phyloP scores from a whole-genome alignment of 2,113 vertebrate species.

The Sapayoa aenigma region DNA sequence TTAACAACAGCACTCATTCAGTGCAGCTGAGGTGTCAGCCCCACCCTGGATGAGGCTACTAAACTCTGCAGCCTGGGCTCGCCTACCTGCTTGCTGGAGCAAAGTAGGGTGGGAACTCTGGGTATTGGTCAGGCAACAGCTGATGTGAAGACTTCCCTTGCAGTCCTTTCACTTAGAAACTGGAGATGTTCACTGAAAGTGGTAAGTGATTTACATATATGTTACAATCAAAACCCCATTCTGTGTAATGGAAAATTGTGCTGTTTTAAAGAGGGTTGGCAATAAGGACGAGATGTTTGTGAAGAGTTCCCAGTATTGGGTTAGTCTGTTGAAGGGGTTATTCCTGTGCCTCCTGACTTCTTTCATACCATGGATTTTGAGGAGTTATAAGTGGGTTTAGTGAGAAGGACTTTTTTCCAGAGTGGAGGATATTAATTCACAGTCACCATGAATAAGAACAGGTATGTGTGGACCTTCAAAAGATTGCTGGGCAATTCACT shows the following conservation, averaged over 20 bases:
- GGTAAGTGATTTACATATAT: not conserved
- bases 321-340: not conserved
- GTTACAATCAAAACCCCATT: not conserved
- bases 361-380: not conserved
- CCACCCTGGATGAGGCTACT: not conserved
- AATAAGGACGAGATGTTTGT: not conserved
- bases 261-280: not conserved
- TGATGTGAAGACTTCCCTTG: not conserved
- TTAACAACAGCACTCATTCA: not conserved
- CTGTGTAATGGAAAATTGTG: not conserved
- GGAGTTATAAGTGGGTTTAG: not conserved
- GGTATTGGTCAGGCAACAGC: not conserved
- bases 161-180: not conserved
- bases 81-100: not conserved
- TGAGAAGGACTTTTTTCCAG: not conserved
- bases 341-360: not conserved
- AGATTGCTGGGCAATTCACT: not conserved
- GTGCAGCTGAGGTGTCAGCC: not conserved
- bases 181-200: not conserved
- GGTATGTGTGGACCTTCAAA: not conserved
- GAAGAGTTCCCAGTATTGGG: not conserved
- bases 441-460: not conserved
- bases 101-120: rapidly evolving
- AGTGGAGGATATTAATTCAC: not conserved
- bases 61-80: not conserved